phyloP scores from a whole-genome alignment of 1,140 invertebrate species.

The Sycophila sp. region DNA sequence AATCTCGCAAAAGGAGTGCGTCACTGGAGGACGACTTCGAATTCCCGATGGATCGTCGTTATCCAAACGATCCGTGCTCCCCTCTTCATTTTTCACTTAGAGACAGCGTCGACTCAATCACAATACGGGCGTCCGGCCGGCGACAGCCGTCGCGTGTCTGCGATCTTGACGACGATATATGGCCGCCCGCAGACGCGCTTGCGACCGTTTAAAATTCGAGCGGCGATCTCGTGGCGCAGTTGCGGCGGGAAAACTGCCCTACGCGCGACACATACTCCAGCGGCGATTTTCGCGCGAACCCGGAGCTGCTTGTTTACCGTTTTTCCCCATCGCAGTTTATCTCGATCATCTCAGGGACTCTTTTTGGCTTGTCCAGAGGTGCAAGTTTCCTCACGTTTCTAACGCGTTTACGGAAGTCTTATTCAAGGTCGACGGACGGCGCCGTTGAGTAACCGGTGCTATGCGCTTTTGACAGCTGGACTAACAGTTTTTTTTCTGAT shows the following conservation, averaged over 20 bases:
- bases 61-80: too few species aligned
- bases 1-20: too few species aligned
- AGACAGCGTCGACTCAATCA: not conserved
- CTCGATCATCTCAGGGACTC: not conserved
- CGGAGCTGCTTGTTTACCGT: not conserved
- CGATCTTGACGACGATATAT: not conserved
- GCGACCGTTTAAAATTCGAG: not conserved
- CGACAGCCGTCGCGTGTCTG: not conserved
- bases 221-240: not conserved
- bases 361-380: not conserved
- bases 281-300: not conserved
- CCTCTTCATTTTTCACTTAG: too few species aligned
- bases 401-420: conserved; percentile 3
- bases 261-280: not conserved
- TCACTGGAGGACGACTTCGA: too few species aligned
- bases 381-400: not conserved
- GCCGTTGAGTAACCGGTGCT: not conserved
- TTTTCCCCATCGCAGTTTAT: not conserved
- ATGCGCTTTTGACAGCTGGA: too few species aligned
- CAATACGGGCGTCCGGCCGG: not conserved
- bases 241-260: not conserved
- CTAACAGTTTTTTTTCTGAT: too few species aligned
- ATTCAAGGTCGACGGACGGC: not conserved
- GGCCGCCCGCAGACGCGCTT: not conserved
- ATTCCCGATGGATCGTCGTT: too few species aligned